A percentile compares a stretch with the other conserved stretches of the same genome.
Evolutionary conservation across 2,113 vertebrate species (phyloP).

Genomic region (Prietella phreatophila): DNA sequence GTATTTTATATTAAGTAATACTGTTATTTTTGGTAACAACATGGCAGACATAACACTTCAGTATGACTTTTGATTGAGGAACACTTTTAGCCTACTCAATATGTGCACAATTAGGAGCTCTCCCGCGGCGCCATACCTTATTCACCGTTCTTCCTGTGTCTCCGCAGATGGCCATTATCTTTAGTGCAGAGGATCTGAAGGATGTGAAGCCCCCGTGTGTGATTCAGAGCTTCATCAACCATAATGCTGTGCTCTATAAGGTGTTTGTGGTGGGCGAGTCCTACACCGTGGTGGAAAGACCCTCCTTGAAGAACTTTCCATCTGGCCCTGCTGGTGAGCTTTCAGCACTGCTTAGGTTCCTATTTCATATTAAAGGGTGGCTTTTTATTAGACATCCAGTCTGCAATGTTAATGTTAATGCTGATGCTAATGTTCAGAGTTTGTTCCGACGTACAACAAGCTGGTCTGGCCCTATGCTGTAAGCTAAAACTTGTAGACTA

Average conservation of each 20-base stretch:
- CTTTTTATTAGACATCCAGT: background rate
- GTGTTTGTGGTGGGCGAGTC: slow-evolving; percentile 97
- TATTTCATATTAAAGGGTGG: background rate
- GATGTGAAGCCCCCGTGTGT: slow-evolving; percentile 91
- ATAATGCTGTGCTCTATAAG: slow-evolving; percentile 96
- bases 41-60: background rate
- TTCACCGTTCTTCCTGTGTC: background rate
- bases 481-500: background rate
- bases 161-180: slow-evolving; percentile 95
- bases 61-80: background rate
- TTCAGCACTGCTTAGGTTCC: background rate
- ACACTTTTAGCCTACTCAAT: background rate
- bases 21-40: background rate
- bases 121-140: background rate
- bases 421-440: background rate
- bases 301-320: slow-evolving; percentile 97
- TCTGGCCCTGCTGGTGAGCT: slow-evolving; percentile 85
- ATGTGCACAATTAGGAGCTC: background rate
- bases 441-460: background rate
- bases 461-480: background rate
- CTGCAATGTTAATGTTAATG: background rate
- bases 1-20: background rate
- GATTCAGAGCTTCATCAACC: slow-evolving; percentile 98
- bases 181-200: slow-evolving; percentile 91
- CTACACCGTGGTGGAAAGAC: slow-evolving; percentile 93